Evolutionary conservation across 2,113 vertebrate species (phyloP).

Genomic region (Alligator sinensis): DNA sequence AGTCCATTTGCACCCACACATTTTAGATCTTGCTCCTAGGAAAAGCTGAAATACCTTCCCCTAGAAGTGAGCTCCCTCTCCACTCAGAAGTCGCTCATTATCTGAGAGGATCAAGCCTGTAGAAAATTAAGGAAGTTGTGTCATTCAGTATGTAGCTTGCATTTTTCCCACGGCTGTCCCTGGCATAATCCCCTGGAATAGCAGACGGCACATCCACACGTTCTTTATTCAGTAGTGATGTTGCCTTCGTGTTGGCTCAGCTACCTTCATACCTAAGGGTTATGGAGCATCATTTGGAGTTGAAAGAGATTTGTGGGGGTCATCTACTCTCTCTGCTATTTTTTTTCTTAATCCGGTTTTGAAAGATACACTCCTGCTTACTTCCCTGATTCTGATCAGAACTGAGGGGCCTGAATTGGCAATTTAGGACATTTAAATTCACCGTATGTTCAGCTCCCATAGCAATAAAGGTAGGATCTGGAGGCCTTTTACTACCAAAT

Average conservation of each 20-base stretch:
- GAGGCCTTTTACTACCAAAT: no score
- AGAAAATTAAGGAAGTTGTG: neutral
- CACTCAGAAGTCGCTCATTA: neutral
- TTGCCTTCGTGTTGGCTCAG: neutral
- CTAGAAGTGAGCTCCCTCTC: neutral
- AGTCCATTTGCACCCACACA: neutral
- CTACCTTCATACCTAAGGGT: neutral
- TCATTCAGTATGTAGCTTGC: neutral
- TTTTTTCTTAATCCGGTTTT: neutral
- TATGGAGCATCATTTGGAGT: neutral
- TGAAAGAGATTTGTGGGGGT: rapidly evolving
- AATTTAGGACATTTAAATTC: neutral
- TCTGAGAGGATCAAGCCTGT: neutral
- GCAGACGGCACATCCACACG: neutral
- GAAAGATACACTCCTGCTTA: neutral
- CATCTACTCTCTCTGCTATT: rapidly evolving
- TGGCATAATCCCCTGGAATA: neutral
- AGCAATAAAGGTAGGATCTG: no score
- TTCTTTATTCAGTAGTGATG: neutral
- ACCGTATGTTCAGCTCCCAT: neutral
- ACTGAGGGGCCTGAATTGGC: neutral
- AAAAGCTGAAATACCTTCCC: neutral
- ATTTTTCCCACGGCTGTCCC: neutral
- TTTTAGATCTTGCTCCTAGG: neutral
- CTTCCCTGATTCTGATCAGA: neutral